Evolutionary conservation across 30 jellyfish, hydroid and myxozoan genomes (phyloP).

Genomic region (Haliclystus octoradiatus): DNA sequence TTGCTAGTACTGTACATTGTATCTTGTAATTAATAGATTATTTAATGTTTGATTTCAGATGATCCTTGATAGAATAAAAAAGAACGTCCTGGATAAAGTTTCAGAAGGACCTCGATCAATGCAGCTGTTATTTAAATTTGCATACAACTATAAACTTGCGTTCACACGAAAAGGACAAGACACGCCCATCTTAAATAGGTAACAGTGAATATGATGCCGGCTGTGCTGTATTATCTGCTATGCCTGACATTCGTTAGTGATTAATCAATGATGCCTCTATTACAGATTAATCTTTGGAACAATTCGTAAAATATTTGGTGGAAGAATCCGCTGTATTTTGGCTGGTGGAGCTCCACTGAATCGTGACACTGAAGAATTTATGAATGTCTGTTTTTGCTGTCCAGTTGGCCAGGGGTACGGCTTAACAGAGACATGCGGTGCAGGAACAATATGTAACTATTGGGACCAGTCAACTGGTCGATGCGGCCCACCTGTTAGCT

Average conservation of each 20-base stretch:
- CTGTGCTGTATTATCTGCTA: too few relatives aligned
- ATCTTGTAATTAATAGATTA: too few relatives aligned
- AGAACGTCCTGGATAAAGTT: constrained; percentile 77
- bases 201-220: too few relatives aligned
- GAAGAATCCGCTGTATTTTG: constrained; percentile 60
- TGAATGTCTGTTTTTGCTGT: constrained; percentile 95
- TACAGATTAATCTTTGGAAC: constrained; percentile 64
- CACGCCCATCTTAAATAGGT: constrained; percentile 78
- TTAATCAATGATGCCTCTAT: constrained; percentile 68
- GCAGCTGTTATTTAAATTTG: constrained; percentile 64
- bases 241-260: constrained; percentile 83
- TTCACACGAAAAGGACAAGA: constrained; percentile 70
- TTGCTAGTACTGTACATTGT: too few relatives aligned
- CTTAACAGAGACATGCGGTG: constrained; percentile 93
- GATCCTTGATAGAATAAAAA: constrained; percentile 85
- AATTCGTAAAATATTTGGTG: constrained; percentile 81
- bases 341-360: constrained; percentile 99
- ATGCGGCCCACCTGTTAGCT: constrained; percentile 90
- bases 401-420: constrained; percentile 99
- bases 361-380: constrained; percentile 90
- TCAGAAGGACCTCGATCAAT: constrained; percentile 57
- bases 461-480: constrained; percentile 93
- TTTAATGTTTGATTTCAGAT: constrained; percentile 44
- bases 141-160: constrained; percentile 54
- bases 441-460: constrained; percentile 77